phyloP scores from a whole-genome alignment of 1,140 invertebrate genomes.

The Drosophila bipectinata region DNA sequence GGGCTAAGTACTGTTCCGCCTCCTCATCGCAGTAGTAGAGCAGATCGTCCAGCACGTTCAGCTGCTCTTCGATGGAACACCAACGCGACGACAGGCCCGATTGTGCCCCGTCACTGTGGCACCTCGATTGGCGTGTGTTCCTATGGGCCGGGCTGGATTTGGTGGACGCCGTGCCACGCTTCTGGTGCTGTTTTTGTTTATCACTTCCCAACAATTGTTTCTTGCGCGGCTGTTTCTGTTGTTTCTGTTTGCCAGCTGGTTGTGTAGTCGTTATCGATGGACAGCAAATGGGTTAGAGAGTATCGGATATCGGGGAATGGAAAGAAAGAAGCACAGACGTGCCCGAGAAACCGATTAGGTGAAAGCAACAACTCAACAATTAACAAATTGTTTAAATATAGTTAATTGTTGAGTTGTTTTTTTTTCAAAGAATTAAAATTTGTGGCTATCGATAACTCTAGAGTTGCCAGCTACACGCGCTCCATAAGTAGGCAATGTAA shows the following conservation, averaged over 20 bases:
- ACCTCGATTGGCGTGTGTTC: conserved; percentile 14
- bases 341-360: background rate
- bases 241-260: conserved; percentile 43
- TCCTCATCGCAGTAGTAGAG: conserved; percentile 79
- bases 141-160: conserved; percentile 11
- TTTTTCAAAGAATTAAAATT: background rate
- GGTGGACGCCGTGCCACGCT: conserved; percentile 20
- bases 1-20: conserved; percentile 59
- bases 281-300: background rate
- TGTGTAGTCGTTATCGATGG: conserved; percentile 4
- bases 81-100: conserved; percentile 75
- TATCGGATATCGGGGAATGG: background rate
- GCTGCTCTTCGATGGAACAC: conserved; percentile 76
- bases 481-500: background rate
- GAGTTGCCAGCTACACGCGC: conserved; percentile 14
- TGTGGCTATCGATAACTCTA: conserved; percentile 5
- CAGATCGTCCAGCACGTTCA: conserved; percentile 73
- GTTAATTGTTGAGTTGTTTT: background rate
- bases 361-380: conserved; percentile 1
- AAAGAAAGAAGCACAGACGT: background rate
- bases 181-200: conserved; percentile 47
- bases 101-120: conserved; percentile 36
- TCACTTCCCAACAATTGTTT: conserved; percentile 70
- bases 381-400: background rate
- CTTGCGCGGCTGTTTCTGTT: conserved; percentile 38